Conservation (phyloP, 2,797 vertebrate species). For the Eulemur mongoz region DNA sequence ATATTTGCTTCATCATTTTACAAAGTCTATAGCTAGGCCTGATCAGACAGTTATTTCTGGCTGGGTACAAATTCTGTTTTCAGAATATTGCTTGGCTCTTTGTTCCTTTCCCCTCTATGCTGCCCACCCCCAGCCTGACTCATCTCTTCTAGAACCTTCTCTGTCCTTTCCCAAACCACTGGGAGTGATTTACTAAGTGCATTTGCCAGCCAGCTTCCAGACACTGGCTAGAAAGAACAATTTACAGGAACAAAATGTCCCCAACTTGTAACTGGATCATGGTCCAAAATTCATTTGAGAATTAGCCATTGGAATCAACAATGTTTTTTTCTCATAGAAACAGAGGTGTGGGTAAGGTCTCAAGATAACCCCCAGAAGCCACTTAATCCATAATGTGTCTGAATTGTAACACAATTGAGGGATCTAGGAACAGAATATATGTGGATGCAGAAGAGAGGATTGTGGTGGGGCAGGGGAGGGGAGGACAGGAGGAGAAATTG, state of each 20-base stretch:
- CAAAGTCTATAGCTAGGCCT: constrained; percentile 17
- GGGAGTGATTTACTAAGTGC: constrained; percentile 67
- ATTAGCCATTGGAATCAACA: constrained; percentile 32
- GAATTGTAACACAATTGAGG: not conserved
- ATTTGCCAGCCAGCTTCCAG: constrained; percentile 60
- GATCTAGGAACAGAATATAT: not conserved
- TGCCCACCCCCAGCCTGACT: constrained; percentile 56
- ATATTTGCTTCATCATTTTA: constrained; percentile 53
- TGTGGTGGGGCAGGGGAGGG: too few relatives aligned
- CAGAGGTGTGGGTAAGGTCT: not conserved
- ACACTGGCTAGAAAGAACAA: constrained; percentile 59
- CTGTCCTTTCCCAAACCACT: constrained; percentile 62
- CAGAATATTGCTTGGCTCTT: constrained; percentile 58
- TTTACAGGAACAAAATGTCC: constrained; percentile 67
- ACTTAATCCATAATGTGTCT: not conserved
- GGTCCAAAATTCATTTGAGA: constrained; percentile 56
- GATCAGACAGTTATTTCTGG: constrained; percentile 52
- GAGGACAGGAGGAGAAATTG: not conserved
- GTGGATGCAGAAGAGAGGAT: not conserved
- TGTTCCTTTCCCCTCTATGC: constrained; percentile 21
- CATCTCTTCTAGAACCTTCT: constrained; percentile 72
- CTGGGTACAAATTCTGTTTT: constrained; percentile 55
- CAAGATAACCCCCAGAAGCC: not conserved
- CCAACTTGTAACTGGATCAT: constrained; percentile 58
- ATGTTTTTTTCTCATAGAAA: not conserved